Evolutionary conservation across 2,113 vertebrate genomes (phyloP), one percentile per base, ranked within the genome.

Genomic region (Varanus salvator): DNA sequence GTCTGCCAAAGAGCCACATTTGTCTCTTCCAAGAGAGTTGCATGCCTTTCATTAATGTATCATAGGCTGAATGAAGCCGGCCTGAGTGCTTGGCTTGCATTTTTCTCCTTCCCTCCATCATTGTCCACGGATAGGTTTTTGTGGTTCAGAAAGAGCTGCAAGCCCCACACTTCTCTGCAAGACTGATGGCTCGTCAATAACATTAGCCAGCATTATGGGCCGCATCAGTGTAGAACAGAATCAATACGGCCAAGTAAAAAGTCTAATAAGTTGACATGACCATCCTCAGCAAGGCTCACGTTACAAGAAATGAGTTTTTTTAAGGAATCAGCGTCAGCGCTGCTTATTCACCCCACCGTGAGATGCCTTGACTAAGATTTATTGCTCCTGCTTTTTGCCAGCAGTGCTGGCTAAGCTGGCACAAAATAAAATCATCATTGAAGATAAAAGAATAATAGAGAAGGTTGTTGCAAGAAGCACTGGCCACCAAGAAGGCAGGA

Each of bases 141-240:
- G 97, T 96, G 97, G 97, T 97, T 97, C 95, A 7, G 97, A 98
- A 97, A 98, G 97, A 98, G 98, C 97, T 98, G 98, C 97, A 97
- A 98, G 98, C 97, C 97, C 97, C 98, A 98, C 98, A 97, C 97
- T 97, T 98, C 98, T 98, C 96, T 95, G 93, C 94, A 98, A 98
- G 98, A 98, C 97, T 98, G 98, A 99, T 99, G 98, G 98, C 98
- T 99, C 96, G 95, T 99, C 99, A 98, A 99, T 99, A 99, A 98
- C 98, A 98, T 99, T 99, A 99, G 98, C 98, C 98, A 98, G 98
- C 98, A 98, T 97, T 98, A 98, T 95, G 96, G 98, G 96, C 97
- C 90, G 97, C 98, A 97, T 98, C 96, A 95, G 98, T 98, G 98
- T 98, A 98, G 98, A 98, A 98, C 98, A 97, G 97, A 98, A 99